Percentiles rank a stretch among this genome's conserved stretches.
Conservation (phyloP, 2,797 vertebrate genomes). For the Euthynnus affinis region DNA sequence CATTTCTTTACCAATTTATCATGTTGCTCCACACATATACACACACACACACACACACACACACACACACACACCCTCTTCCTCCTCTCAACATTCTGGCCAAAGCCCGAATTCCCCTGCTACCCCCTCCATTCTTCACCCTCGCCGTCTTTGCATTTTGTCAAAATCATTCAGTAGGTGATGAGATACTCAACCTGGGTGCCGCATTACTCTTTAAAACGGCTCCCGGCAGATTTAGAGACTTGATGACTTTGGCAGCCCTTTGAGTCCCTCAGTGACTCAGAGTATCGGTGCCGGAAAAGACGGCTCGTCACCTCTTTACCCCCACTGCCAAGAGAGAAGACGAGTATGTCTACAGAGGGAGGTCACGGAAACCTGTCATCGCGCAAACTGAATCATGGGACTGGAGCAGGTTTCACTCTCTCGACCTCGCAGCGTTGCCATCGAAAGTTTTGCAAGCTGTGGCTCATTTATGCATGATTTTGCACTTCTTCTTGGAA, state of each 20-base stretch:
- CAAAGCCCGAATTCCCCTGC: not conserved
- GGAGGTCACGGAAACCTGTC: not conserved
- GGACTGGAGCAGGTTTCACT: not conserved
- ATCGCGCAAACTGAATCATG: slow-evolving; percentile 29
- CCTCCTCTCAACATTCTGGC: not conserved
- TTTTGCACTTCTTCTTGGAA: not conserved
- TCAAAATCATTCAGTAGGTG: slow-evolving; percentile 10
- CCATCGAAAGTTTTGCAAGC: not conserved
- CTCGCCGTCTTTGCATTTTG: slow-evolving; percentile 17
- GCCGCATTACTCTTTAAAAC: slow-evolving; percentile 55
- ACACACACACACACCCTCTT: not conserved
- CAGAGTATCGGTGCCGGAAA: slow-evolving; percentile 5
- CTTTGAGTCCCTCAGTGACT: slow-evolving; percentile 26
- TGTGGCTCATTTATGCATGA: not conserved
- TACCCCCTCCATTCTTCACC: slow-evolving; percentile 10
- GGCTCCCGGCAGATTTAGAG: slow-evolving; percentile 38
- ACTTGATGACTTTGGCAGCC: slow-evolving; percentile 55
- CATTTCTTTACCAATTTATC: slow-evolving; percentile 1
- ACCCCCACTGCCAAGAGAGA: not conserved
- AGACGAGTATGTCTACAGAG: not conserved
- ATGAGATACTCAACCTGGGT: slow-evolving; percentile 32
- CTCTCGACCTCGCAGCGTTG: not conserved
- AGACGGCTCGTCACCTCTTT: not conserved
- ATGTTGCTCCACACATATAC: not conserved
- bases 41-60: not conserved